Percentiles rank a stretch among this genome's conserved stretches.
phyloP scores from a whole-genome alignment of 1,140 invertebrate species.

The Euglossa dilemma region DNA sequence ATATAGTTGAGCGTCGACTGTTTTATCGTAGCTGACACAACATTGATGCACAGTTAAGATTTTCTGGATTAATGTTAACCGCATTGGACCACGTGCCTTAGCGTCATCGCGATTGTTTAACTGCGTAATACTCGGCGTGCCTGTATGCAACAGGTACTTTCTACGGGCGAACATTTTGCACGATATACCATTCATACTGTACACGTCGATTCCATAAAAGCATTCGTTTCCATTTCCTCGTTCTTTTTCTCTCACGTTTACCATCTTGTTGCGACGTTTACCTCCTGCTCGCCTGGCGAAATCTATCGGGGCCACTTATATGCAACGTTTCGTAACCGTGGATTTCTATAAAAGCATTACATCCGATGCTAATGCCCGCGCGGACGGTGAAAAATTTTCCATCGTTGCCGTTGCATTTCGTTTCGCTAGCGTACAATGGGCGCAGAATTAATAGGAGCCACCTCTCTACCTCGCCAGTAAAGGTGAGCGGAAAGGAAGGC shows the following conservation, averaged over 20 bases:
- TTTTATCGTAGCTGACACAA: neutral
- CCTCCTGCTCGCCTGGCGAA: neutral
- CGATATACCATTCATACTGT: neutral
- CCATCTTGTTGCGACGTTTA: neutral
- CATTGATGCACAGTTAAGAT: neutral
- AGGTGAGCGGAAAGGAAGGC: constrained; percentile 62
- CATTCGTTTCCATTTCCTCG: neutral
- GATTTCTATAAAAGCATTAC: neutral
- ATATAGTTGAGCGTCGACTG: constrained; percentile 1
- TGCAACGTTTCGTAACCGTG: neutral
- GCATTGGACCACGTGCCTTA: neutral
- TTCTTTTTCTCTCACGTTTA: neutral
- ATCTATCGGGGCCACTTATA: too few species aligned
- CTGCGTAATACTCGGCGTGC: neutral
- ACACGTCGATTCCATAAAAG: neutral
- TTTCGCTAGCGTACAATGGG: constrained; percentile 31
- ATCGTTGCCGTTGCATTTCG: constrained; percentile 12
- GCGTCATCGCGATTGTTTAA: neutral
- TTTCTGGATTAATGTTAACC: neutral
- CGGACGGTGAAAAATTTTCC: constrained; percentile 3
- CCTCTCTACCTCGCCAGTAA: constrained; percentile 43
- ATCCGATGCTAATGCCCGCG: neutral
- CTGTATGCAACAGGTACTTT: neutral
- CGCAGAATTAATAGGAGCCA: constrained; percentile 43
- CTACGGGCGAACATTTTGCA: neutral